phyloP scores from a whole-genome alignment of 2,888 invertebrate species.

The Apeira syringaria region DNA sequence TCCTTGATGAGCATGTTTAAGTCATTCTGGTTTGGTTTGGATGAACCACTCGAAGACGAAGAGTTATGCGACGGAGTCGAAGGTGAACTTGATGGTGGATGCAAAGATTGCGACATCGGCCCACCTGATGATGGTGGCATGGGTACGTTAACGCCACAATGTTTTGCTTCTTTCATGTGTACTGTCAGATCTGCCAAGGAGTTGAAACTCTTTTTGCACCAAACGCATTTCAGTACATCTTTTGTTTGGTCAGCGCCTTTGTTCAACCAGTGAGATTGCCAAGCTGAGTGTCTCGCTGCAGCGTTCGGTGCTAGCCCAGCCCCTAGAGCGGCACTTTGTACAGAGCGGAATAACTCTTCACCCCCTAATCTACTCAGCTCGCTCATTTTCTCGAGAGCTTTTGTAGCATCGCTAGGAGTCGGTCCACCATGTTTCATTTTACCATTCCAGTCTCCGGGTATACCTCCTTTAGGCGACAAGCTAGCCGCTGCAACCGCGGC shows the following conservation, averaged over 20 bases:
- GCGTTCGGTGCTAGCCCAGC: slow-evolving; percentile 79
- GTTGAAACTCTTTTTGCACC: slow-evolving; percentile 98
- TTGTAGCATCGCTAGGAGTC: slow-evolving; percentile 91
- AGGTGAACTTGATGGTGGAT: slow-evolving; percentile 79
- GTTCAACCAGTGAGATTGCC: slow-evolving; percentile 99
- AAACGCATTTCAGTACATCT: slow-evolving; percentile 98
- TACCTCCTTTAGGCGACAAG: slow-evolving; percentile 88
- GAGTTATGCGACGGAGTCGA: slow-evolving; percentile 76
- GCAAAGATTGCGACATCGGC: slow-evolving; percentile 76
- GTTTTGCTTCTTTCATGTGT: slow-evolving; percentile 99
- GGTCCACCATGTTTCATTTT: slow-evolving; percentile 88
- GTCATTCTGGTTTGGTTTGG: slow-evolving; percentile 90
- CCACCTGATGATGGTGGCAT: slow-evolving; percentile 85
- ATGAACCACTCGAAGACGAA: slow-evolving; percentile 82
- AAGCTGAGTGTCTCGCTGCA: slow-evolving; percentile 92
- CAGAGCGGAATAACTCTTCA: slow-evolving; percentile 88
- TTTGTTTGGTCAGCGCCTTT: slow-evolving; percentile 97
- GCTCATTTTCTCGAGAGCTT: slow-evolving; percentile 95
- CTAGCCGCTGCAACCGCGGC: slow-evolving; percentile 90
- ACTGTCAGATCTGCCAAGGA: slow-evolving; percentile 96
- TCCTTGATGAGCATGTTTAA: slow-evolving; percentile 94
- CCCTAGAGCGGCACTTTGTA: slow-evolving; percentile 79
- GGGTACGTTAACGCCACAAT: slow-evolving; percentile 95
- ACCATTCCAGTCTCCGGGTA: slow-evolving; percentile 89
- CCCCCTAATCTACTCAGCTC: slow-evolving; percentile 94